Evolutionary conservation across 2,797 vertebrate species (phyloP), one percentile per base, ranked within the genome.

Genomic region (Micropoecilia bifurca): DNA sequence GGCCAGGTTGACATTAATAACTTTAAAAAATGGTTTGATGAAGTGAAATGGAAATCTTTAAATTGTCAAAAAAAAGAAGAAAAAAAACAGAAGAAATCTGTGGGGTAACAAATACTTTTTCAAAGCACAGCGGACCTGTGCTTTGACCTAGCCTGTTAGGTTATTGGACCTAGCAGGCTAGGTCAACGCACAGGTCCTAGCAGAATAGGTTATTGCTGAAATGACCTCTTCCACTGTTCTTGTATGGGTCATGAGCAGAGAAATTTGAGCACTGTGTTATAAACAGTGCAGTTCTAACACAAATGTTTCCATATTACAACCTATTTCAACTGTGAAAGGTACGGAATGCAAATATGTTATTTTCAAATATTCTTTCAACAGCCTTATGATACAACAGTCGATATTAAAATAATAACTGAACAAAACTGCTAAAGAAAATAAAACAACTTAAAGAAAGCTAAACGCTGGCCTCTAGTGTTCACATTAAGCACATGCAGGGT

Each of bases 391-490:
- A 59, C 12, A 59, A 22, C 57, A 30, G 28, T 28, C 57, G 25
- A 28, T n/a, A n/a, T n/a, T n/a, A n/a, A n/a, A n/a, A 14, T 57
- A 57, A 57, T n/a, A 57, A 59, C 4, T 30, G 25, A 30, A 14
- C n/a, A 59, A 22, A 59, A 30, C 57, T 53, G 48, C 48, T 9
- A 53, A 53, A 72, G 43, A 73, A 55, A 45, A 55, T n/a, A 73
- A 47, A 72, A 25, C 8, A 2, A 66, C 28, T 16, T 36, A 14
- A 41, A 53, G 18, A 72, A 80, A 80, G 83, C 76, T 85, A 55
- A 43, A 84, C 77, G 76, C 90, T 90, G 89, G 69, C 90, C 86
- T 83, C 91, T 92, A 73, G 83, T 89, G 91, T 84, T 87, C 84
- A 77, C 59, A 82, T 77, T 72, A 20, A 45, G 78, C 30, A 89